Evolutionary conservation across 2,113 vertebrate species (phyloP).

Genomic region (Mustela nigripes): DNA sequence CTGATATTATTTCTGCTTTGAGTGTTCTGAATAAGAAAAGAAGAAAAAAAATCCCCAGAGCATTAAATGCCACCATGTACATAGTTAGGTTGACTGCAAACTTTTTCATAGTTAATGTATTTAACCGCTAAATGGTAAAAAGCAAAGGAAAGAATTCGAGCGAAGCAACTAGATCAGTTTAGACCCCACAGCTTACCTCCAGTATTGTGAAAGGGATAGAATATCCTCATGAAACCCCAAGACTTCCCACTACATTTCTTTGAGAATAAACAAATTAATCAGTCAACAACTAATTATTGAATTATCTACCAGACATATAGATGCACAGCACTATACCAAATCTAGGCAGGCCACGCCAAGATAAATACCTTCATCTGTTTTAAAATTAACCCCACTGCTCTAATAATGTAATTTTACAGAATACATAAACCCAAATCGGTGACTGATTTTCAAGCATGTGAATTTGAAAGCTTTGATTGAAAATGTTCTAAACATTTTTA

Average conservation of each 20-base stretch:
- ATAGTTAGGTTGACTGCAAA: neutral
- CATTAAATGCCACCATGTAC: neutral
- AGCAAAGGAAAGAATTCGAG: neutral
- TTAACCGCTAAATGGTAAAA: neutral
- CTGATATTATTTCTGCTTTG: slow-evolving; percentile 16
- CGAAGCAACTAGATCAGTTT: neutral
- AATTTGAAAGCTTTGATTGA: slow-evolving; percentile 82
- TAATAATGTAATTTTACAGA: slow-evolving; percentile 45
- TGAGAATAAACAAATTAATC: slow-evolving; percentile 44
- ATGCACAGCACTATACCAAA: neutral
- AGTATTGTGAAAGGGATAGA: neutral
- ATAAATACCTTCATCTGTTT: slow-evolving; percentile 62
- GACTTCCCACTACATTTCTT: neutral
- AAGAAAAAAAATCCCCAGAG: neutral
- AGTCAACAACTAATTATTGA: slow-evolving; percentile 52
- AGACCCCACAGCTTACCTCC: neutral
- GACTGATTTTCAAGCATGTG: slow-evolving; percentile 70
- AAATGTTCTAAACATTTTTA: slow-evolving; percentile 84
- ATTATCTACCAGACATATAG: neutral
- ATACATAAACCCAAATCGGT: slow-evolving; percentile 32
- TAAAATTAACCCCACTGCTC: slow-evolving; percentile 65
- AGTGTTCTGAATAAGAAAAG: neutral
- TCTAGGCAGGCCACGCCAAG: slow-evolving; percentile 10
- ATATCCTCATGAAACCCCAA: neutral
- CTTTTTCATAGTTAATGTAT: neutral